These are phyloP conservation scores for Neoarius graeffei DNA, from an alignment of 2,113 vertebrate genomes.

Conservation along the genomic window DNA sequence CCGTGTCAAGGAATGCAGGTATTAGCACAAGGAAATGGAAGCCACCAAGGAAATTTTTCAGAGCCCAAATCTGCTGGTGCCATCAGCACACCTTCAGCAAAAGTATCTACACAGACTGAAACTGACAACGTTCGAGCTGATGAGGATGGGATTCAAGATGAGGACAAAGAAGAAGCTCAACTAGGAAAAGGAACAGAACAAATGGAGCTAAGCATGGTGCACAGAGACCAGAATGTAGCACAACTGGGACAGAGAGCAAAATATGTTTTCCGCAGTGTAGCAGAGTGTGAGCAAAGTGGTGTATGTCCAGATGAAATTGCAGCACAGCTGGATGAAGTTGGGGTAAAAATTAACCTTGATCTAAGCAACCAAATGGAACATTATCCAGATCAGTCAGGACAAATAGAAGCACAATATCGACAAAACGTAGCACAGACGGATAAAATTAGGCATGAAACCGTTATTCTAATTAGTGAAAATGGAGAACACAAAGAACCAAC, in stretches of 20 bases:
- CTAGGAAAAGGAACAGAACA: conserved; percentile 5
- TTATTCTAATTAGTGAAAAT: not conserved
- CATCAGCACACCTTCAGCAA: conserved; percentile 10
- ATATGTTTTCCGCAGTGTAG: not conserved
- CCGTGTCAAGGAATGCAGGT: conserved; percentile 16
- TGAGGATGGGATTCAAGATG: conserved; percentile 35
- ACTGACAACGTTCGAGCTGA: not conserved
- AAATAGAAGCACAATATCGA: conserved; percentile 36
- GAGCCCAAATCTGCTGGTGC: not conserved
- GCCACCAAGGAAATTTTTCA: not conserved
- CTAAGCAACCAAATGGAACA: conserved; percentile 15
- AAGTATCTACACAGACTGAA: conserved; percentile 13
- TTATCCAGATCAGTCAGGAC: not conserved
- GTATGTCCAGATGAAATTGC: not conserved
- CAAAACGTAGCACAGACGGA: conserved; percentile 22
- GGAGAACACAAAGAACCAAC: not conserved
- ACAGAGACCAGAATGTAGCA: not conserved
- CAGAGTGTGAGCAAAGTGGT: not conserved
- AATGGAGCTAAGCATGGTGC: conserved; percentile 7
- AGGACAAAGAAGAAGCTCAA: not conserved
- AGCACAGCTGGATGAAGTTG: conserved; percentile 20
- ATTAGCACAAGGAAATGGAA: not conserved
- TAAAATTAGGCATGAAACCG: not conserved
- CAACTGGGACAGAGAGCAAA: conserved; percentile 4
- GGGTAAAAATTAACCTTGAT: not conserved